phyloP scores from a whole-genome alignment of 1,140 invertebrate genomes.

The Cotesia vestalis region DNA sequence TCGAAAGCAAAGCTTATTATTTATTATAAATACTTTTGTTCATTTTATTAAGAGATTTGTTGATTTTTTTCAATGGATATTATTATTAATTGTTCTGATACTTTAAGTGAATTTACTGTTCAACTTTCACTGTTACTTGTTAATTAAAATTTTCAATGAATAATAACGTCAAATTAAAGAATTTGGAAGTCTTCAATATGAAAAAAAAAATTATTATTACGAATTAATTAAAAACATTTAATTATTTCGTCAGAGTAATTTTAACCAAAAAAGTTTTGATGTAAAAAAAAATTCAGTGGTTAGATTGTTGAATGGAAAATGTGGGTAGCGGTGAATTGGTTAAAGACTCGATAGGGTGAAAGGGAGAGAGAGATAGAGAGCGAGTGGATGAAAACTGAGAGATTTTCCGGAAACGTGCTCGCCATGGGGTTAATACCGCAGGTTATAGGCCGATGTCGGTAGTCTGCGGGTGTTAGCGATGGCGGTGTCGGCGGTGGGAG shows the following conservation, averaged over 20 bases:
- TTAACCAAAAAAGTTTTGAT: neutral
- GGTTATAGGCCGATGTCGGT: slow-evolving; percentile 17
- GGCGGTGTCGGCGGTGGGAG: slow-evolving; percentile 30
- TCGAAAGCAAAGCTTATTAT: too few relatives aligned
- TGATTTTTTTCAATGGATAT: neutral
- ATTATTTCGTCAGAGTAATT: too few relatives aligned
- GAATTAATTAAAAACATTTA: too few relatives aligned
- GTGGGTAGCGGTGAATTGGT: neutral
- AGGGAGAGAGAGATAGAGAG: neutral
- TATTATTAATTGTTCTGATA: too few relatives aligned
- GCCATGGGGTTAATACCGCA: slow-evolving; percentile 5
- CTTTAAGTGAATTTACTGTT: too few relatives aligned
- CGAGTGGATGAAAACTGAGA: neutral
- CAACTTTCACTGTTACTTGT: too few relatives aligned
- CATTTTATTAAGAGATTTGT: neutral
- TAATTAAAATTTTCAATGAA: too few relatives aligned
- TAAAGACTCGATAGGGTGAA: neutral
- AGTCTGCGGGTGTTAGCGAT: slow-evolving; percentile 34
- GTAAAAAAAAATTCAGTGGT: neutral
- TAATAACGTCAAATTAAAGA: too few relatives aligned
- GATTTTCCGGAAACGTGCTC: slow-evolving; percentile 2
- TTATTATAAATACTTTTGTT: neutral
- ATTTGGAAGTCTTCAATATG: too few relatives aligned
- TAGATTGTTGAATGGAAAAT: slow-evolving; percentile 5
- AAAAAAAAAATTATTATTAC: too few relatives aligned